Percentiles rank a stretch among this genome's conserved stretches.
These are phyloP conservation scores for Lepidocyrtinus sp. DNA, from an alignment of 2,888 invertebrate genomes.

Conservation along the genomic window DNA sequence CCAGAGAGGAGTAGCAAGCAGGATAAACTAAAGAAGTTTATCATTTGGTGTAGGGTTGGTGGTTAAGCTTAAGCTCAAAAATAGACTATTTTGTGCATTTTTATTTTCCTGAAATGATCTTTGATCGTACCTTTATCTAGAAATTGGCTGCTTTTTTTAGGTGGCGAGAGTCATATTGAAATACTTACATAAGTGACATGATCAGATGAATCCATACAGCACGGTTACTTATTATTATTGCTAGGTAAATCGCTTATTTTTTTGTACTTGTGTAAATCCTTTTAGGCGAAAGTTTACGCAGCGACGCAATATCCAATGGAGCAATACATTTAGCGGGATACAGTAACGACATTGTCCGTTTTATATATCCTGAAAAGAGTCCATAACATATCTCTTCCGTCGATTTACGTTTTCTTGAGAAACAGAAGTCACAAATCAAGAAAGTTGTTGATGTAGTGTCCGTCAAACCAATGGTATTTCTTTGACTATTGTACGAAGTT, in stretches of 20 bases:
- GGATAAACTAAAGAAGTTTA: too few relatives aligned
- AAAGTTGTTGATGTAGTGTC: not conserved
- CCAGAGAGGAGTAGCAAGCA: too few relatives aligned
- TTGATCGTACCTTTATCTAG: not conserved
- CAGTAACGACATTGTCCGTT: too few relatives aligned
- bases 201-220: not conserved
- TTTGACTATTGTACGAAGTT: not conserved
- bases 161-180: not conserved
- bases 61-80: not conserved
- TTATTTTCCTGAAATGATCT: not conserved
- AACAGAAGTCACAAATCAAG: not conserved
- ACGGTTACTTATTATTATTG: conserved; percentile 4
- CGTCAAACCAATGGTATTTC: not conserved
- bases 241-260: not conserved
- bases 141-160: not conserved
- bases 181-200: too few relatives aligned
- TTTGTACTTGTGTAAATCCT: not conserved
- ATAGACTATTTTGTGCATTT: not conserved
- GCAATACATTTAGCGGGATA: too few relatives aligned
- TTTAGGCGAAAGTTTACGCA: too few relatives aligned
- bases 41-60: too few relatives aligned
- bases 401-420: not conserved
- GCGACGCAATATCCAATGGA: too few relatives aligned
- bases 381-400: not conserved
- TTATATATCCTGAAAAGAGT: too few relatives aligned